phyloP scores from a whole-genome alignment of 2,113 vertebrate genomes.

The Sprattus sprattus region DNA sequence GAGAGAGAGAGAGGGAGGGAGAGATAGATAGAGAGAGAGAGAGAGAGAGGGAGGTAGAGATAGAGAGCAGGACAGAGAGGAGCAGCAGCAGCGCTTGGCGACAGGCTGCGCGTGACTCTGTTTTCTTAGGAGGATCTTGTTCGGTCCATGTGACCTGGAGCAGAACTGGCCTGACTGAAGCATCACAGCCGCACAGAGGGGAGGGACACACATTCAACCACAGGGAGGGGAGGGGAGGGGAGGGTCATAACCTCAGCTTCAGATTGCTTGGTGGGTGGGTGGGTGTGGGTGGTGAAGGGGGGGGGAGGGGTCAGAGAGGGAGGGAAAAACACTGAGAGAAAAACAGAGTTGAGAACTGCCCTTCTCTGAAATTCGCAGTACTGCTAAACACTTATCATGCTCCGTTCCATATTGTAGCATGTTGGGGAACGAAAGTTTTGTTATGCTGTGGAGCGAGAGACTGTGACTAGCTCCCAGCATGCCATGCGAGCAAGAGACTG shows the following conservation, averaged over 20 bases:
- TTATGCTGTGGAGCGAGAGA: too few species aligned
- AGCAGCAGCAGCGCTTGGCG: conserved; percentile 40
- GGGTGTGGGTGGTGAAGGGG: background rate
- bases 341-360: background rate
- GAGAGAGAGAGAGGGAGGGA: background rate
- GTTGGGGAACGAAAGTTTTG: too few species aligned
- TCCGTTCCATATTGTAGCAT: too few species aligned
- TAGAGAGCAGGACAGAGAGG: conserved; percentile 15
- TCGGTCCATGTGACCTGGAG: conserved; percentile 59
- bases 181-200: background rate
- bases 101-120: conserved; percentile 54
- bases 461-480: too few species aligned
- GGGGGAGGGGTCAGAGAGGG: background rate
- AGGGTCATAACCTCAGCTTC: background rate
- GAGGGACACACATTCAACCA: background rate
- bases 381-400: too few species aligned
- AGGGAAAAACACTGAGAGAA: background rate
- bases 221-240: too few species aligned
- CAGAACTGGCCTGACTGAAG: background rate
- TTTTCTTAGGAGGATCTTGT: conserved; percentile 57
- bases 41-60: background rate
- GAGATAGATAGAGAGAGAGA: background rate
- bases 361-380: too few species aligned
- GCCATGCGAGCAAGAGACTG: too few species aligned
- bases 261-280: conserved; percentile 27